These are phyloP conservation scores for Crocallis elinguaria DNA, from an alignment of 2,888 invertebrate genomes.

Conservation along the genomic window DNA sequence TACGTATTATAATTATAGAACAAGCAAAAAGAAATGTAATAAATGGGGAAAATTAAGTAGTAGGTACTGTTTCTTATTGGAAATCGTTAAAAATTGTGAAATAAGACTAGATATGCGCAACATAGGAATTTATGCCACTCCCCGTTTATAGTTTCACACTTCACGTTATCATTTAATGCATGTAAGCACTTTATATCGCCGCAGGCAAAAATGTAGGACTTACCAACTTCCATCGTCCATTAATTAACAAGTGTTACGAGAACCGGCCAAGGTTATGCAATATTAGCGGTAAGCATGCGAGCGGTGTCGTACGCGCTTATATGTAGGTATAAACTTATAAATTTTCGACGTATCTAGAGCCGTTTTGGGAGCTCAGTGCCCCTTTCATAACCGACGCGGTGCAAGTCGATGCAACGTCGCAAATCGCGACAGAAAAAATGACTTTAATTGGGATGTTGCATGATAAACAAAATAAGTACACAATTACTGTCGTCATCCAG, in stretches of 20 bases:
- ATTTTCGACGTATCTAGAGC: neutral
- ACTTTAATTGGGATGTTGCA: no score
- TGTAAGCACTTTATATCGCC: slow-evolving; percentile 22
- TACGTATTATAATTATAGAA: no score
- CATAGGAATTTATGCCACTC: slow-evolving; percentile 18
- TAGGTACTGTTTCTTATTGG: no score
- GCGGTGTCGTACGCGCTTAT: slow-evolving; percentile 13
- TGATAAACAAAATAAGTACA: no score
- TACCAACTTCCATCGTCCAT: slow-evolving; percentile 42
- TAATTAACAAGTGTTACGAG: slow-evolving; percentile 58
- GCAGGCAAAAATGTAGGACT: slow-evolving; percentile 6
- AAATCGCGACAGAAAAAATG: no score
- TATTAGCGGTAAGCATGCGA: slow-evolving; percentile 24
- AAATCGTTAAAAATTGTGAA: slow-evolving; percentile 18
- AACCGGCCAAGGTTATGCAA: slow-evolving; percentile 50
- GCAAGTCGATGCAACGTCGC: no score
- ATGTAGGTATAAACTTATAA: neutral
- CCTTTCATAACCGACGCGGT: no score
- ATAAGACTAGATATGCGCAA: slow-evolving; percentile 16
- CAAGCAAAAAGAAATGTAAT: no score
- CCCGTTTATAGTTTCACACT: slow-evolving; percentile 14
- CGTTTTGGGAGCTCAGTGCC: neutral
- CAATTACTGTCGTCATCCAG: no score
- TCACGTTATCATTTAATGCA: slow-evolving; percentile 19
- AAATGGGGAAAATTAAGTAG: no score